Conservation (phyloP, 2,797 vertebrate species). For the Alauda arvensis region DNA sequence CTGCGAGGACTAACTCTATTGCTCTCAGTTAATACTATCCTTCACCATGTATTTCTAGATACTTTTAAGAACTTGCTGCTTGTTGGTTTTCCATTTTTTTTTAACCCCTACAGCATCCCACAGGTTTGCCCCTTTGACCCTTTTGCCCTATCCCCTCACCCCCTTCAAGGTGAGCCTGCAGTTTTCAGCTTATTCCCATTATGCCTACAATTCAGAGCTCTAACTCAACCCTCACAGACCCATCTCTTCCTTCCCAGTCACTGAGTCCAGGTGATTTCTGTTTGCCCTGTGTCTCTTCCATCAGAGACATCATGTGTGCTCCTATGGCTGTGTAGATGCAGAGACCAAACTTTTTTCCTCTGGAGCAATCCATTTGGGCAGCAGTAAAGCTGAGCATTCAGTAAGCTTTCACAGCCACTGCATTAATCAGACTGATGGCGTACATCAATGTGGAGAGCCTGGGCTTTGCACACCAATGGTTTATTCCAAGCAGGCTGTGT, state of each 20-base stretch:
- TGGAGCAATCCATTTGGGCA: background rate
- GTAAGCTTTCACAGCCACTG: background rate
- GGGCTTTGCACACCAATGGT: background rate
- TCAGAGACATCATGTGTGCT: background rate
- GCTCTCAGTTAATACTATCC: background rate
- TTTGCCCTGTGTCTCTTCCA: background rate
- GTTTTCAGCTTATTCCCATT: background rate
- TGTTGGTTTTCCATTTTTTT: background rate
- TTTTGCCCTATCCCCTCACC: background rate
- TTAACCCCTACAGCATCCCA: background rate
- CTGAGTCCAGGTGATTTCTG: background rate
- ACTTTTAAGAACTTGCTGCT: background rate
- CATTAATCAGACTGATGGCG: background rate
- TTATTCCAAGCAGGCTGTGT: background rate
- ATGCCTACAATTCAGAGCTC: background rate
- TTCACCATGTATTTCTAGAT: background rate
- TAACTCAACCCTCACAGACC: background rate
- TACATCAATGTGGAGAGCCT: background rate
- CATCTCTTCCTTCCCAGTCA: too few species aligned
- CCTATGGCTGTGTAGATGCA: rapidly evolving
- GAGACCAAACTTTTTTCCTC: background rate
- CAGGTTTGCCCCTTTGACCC: background rate
- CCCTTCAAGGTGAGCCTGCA: background rate
- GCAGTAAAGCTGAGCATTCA: background rate
- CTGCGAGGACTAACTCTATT: background rate